Conservation (phyloP, 2,113 vertebrate genomes). For the Solenodon paradoxus region DNA sequence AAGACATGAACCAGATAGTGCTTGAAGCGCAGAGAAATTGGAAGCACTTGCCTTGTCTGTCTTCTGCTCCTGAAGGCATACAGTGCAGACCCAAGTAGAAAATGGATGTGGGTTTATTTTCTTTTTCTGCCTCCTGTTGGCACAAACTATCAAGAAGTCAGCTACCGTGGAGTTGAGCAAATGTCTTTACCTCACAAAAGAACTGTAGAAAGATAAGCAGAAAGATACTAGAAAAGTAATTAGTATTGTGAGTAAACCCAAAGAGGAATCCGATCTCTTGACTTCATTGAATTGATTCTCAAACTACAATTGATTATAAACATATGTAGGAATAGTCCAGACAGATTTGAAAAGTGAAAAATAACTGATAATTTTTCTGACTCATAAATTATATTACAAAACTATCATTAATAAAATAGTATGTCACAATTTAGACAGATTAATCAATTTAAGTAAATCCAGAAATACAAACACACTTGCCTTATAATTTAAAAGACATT, state of each 20-base stretch:
- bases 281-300: background rate
- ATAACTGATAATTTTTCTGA: background rate
- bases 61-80: background rate
- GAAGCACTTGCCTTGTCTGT: background rate
- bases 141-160: background rate
- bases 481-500: background rate
- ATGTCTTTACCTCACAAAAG: background rate
- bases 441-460: background rate
- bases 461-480: background rate
- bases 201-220: background rate
- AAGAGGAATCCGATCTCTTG: background rate
- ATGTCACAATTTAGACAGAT: background rate
- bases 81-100: background rate
- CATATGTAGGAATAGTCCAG: background rate
- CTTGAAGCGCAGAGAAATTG: background rate
- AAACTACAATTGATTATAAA: background rate
- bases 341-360: background rate
- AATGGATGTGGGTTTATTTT: background rate
- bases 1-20: background rate
- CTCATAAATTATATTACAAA: background rate
- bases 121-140: background rate
- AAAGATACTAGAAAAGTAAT: background rate
- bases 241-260: background rate
- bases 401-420: background rate
- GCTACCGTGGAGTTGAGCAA: too few species aligned